These are phyloP conservation scores for Callyntrura guangdongensis DNA, from an alignment of 2,888 invertebrate species.

Conservation along the genomic window DNA sequence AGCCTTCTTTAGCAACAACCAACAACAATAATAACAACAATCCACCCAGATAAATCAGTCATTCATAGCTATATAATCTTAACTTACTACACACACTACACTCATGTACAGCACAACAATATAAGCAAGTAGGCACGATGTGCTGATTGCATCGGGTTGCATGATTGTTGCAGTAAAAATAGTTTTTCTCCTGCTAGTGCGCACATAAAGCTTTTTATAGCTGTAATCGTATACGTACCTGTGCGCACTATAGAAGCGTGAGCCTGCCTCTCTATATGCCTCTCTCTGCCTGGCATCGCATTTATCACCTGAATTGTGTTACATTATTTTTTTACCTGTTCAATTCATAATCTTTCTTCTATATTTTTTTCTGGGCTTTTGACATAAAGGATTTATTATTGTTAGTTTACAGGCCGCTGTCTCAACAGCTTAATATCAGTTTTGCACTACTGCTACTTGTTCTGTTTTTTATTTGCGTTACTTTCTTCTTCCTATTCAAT, in stretches of 20 bases:
- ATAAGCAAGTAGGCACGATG: conserved; percentile 8
- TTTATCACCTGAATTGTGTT: conserved; percentile 69
- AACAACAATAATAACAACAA: conserved; percentile 37
- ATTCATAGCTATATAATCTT: background rate
- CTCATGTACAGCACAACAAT: background rate
- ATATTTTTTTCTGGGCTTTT: background rate
- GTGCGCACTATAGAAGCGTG: background rate
- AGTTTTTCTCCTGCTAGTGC: background rate
- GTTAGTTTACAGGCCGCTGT: conserved; percentile 68
- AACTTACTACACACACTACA: no score
- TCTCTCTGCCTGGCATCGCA: background rate
- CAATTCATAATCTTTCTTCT: conserved; percentile 19
- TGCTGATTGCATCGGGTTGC: conserved; percentile 26
- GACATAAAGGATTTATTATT: conserved; percentile 67
- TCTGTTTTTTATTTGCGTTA: conserved; percentile 8
- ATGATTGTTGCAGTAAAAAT: conserved; percentile 15
- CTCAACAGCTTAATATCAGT: conserved; percentile 43
- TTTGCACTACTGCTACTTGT: background rate
- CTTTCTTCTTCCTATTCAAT: conserved; percentile 16
- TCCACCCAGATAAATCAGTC: conserved; percentile 25
- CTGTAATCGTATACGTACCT: no score
- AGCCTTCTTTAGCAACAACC: background rate
- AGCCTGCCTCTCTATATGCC: no score
- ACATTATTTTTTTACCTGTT: conserved; percentile 56
- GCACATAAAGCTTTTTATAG: background rate